Conservation (phyloP, 2,888 invertebrate species). For the Callinectes sapidus region DNA sequence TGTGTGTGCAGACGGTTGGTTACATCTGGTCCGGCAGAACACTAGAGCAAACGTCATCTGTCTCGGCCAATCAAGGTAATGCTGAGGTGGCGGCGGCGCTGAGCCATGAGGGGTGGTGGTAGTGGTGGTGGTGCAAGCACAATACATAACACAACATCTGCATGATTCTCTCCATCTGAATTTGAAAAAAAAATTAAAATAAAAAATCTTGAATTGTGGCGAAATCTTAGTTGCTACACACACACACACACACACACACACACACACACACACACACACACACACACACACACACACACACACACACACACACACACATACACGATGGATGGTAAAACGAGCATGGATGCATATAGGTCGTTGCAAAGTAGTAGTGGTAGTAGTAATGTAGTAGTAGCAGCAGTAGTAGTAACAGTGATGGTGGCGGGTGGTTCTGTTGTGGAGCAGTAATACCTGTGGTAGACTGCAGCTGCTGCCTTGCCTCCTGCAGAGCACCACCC, state of each 20-base stretch:
- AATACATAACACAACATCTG: neutral
- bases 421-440: neutral
- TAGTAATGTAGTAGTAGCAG: neutral
- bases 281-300: constrained; percentile 16
- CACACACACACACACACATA: constrained; percentile 18
- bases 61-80: neutral
- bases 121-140: neutral
- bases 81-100: neutral
- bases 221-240: neutral
- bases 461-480: neutral
- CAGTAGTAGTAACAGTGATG: neutral
- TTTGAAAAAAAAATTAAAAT: neutral
- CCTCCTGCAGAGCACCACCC: neutral
- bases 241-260: neutral
- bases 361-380: neutral
- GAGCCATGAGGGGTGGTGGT: neutral
- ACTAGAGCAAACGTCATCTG: constrained; percentile 16
- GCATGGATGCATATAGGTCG: neutral
- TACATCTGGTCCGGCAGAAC: constrained; percentile 4
- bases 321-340: too few relatives aligned
- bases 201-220: neutral
- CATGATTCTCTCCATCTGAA: neutral
- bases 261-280: constrained; percentile 33
- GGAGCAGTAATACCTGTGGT: neutral
- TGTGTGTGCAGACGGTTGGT: neutral